Conservation (phyloP, 2,113 vertebrate genomes). For the Alethe castanea region DNA sequence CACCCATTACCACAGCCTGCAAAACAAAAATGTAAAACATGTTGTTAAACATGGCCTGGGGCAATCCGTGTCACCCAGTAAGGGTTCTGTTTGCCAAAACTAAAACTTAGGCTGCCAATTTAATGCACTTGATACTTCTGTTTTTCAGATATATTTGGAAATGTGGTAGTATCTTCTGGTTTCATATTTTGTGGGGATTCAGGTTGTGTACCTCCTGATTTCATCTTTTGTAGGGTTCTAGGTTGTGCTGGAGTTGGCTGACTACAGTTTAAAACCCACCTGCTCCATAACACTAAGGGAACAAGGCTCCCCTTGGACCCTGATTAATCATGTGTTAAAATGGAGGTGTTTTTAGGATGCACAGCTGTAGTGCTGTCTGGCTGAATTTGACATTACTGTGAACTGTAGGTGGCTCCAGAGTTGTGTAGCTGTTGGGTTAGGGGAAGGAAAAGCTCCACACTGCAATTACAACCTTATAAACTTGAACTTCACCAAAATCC, state of each 20-base stretch:
- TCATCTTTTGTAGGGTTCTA: neutral
- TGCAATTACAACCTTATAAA: neutral
- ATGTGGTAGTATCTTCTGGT: neutral
- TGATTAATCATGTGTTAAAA: neutral
- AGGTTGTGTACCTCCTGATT: neutral
- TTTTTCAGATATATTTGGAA: neutral
- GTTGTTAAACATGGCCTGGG: neutral
- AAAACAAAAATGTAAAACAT: neutral
- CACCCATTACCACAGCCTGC: neutral
- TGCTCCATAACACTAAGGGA: neutral
- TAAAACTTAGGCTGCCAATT: neutral
- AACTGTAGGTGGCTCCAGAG: neutral
- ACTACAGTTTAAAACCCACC: neutral
- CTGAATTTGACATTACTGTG: neutral
- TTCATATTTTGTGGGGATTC: neutral
- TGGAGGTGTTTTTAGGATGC: neutral
- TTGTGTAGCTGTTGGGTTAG: rapidly evolving
- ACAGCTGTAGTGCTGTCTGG: neutral
- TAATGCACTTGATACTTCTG: neutral
- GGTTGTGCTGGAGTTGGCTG: neutral
- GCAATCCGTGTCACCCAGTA: neutral
- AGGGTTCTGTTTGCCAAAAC: neutral
- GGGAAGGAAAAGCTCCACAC: neutral
- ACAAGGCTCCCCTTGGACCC: rapidly evolving
- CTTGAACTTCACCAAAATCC: neutral